Evolutionary conservation across 2,113 vertebrate species (phyloP).

Genomic region (Meleagris gallopavo): DNA sequence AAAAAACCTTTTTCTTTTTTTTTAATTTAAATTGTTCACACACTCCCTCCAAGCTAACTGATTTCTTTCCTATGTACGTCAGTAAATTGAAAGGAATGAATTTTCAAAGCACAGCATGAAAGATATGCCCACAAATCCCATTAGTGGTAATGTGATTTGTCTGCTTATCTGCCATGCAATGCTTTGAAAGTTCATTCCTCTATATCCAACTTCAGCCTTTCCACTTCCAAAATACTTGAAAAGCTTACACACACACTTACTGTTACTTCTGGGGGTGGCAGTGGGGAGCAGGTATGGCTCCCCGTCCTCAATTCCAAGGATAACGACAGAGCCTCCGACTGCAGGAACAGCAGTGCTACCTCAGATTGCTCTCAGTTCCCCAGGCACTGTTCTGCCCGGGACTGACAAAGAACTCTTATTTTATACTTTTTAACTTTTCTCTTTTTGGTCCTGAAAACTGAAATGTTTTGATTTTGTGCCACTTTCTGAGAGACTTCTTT

Average conservation of each 20-base stretch:
- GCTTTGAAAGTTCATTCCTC: constrained; percentile 68
- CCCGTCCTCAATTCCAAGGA: background rate
- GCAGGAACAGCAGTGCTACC: background rate
- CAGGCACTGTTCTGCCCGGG: background rate
- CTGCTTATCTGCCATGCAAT: constrained; percentile 54
- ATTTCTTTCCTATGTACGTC: constrained; percentile 58
- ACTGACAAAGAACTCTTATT: background rate
- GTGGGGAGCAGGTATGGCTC: background rate
- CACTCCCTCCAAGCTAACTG: background rate
- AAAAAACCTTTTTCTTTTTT: constrained; percentile 6
- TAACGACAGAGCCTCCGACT: background rate
- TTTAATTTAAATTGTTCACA: background rate
- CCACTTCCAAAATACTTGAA: constrained; percentile 46
- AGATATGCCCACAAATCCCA: constrained; percentile 74
- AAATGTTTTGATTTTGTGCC: constrained; percentile 64
- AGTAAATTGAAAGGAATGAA: constrained; percentile 67
- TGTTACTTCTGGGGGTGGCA: background rate
- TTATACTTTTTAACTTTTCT: background rate
- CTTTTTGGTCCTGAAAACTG: background rate
- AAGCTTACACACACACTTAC: constrained; percentile 3
- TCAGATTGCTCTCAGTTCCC: background rate
- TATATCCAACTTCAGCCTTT: constrained; percentile 32
- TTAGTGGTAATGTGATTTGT: constrained; percentile 74
- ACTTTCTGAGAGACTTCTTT: background rate
- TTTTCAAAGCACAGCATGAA: constrained; percentile 75